Evolutionary conservation across 2,113 vertebrate genomes (phyloP).

Genomic region (Rhinoderma darwinii): DNA sequence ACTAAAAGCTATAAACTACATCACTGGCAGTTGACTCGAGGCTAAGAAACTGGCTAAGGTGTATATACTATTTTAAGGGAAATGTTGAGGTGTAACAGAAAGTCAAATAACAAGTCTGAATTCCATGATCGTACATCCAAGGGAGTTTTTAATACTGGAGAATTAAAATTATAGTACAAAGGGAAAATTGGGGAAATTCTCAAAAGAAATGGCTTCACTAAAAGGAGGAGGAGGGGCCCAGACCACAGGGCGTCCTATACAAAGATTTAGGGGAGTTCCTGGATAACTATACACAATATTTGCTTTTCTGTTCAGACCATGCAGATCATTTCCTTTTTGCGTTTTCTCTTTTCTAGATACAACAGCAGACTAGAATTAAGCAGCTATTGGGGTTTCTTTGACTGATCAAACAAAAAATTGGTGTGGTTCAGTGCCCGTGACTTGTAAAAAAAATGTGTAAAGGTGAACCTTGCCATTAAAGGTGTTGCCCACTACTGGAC

Average conservation of each 20-base stretch:
- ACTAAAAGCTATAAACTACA: too few relatives aligned
- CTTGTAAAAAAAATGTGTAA: too few relatives aligned
- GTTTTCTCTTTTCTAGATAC: neutral
- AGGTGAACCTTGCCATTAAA: too few relatives aligned
- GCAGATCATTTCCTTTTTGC: neutral
- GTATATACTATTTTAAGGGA: too few relatives aligned
- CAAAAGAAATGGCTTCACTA: neutral
- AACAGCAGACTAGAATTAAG: too few relatives aligned
- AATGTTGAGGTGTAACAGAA: too few relatives aligned
- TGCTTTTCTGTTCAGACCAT: neutral
- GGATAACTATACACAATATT: neutral
- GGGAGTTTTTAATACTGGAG: neutral
- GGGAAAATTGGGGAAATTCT: neutral
- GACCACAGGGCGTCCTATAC: neutral
- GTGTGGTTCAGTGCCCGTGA: too few relatives aligned
- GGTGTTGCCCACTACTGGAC: too few relatives aligned
- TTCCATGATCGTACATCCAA: neutral
- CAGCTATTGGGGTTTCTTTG: too few relatives aligned
- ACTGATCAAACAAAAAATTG: too few relatives aligned
- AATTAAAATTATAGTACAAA: neutral
- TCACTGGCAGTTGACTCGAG: too few relatives aligned
- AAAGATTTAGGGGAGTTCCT: constrained; percentile 22
- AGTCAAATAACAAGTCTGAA: neutral
- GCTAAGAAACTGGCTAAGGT: too few relatives aligned
- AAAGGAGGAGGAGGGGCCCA: neutral